These are phyloP conservation scores for Liodrosophila aerea DNA, from an alignment of 2,888 invertebrate genomes.

Conservation along the genomic window DNA sequence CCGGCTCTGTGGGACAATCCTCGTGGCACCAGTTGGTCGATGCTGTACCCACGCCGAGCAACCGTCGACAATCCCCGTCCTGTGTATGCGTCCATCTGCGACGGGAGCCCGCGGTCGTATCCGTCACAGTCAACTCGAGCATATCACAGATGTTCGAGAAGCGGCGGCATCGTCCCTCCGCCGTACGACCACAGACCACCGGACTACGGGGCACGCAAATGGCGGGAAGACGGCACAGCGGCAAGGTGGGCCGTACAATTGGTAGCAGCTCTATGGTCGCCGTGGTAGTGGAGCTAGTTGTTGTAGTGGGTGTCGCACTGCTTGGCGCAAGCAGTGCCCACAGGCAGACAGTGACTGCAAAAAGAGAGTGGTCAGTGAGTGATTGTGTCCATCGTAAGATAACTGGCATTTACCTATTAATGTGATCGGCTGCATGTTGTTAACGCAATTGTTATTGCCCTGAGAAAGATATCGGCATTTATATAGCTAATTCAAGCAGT, in stretches of 20 bases:
- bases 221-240: conserved; percentile 37
- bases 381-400: background rate
- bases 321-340: background rate
- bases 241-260: background rate
- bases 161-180: conserved; percentile 43
- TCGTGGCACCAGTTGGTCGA: conserved; percentile 34
- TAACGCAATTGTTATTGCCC: conserved; percentile 5
- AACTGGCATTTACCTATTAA: conserved; percentile 22
- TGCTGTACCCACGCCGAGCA: conserved; percentile 34
- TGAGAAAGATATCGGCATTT: background rate
- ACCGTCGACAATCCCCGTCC: conserved; percentile 34
- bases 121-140: conserved; percentile 16
- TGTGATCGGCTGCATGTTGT: conserved; percentile 32
- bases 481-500: conserved; percentile 22
- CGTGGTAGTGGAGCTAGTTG: no score
- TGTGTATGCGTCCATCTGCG: conserved; percentile 33
- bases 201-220: conserved; percentile 48
- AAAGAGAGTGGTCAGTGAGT: background rate
- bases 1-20: conserved; percentile 33
- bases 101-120: background rate
- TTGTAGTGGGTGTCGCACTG: conserved; percentile 4
- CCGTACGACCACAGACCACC: conserved; percentile 48
- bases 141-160: conserved; percentile 56
- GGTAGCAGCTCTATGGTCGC: background rate
- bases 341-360: conserved; percentile 25